Base-by-base conservation (phyloP, 2,113 vertebrate species). In the Macquaria australasica region DNA sequence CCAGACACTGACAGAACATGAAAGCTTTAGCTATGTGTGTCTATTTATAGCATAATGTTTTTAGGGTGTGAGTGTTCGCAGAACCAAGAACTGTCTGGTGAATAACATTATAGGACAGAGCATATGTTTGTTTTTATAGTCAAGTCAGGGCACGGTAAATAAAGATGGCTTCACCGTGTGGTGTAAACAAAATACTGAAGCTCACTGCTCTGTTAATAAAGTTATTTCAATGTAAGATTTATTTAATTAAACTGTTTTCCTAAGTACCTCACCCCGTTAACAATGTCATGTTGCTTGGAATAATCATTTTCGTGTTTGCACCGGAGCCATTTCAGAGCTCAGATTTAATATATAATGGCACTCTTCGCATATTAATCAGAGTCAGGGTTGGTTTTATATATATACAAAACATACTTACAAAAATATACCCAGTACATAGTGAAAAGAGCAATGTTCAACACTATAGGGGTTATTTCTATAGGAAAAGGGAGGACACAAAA, bases 41-140 rank as follows among this genome's bases (percentile, higher is more conserved):
- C 60, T 68, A 51, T 73, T 59, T 56, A 78, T 56, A 45, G 63
- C 18, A 5, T 23, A 20, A 43, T 77, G 11, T 23, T 67, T 20
- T 41, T 25, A 25, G 23, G 21, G 3, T 45, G 41, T 48, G 16
- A 43, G 73, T 53, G 21, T 62, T 20, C 0, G 12, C 41, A 23
- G 11, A 50, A 37, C 3, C n/a, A 43, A 45, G 20, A 58, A 15
- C 16, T 25, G 70, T 41, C 15, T 74, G 41, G 3, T 14, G 73
- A 39, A 41, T 63, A 12, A 59, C 53, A 34, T 41, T 25, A 59
- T 7, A 18, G 12, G 12, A 25, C 15, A 48, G 8, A 48, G 56
- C 6, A 6, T 34, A 45, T 16, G 28, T 79, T 18, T 14, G 21
- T 59, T 70, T 70, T 20, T 8, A 60, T 18, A 0, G 31, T 16